Percentiles rank a stretch among this genome's conserved stretches.
Conservation (phyloP, 2,888 invertebrate genomes). For the Torymus texanus region DNA sequence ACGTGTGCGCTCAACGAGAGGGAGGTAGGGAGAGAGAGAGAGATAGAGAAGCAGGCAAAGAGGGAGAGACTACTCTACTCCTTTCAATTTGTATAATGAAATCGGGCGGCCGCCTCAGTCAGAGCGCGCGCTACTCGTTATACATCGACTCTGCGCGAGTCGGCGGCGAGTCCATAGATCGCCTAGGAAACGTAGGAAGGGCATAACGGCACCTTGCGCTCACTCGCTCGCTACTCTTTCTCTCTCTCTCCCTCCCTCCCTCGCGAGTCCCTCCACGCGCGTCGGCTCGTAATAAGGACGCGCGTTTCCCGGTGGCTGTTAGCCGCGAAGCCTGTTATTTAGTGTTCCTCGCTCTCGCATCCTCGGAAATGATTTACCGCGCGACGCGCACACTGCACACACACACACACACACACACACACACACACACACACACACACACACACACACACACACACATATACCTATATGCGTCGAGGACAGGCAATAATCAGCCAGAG, state of each 20-base stretch:
- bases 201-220: conserved; percentile 41
- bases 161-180: neutral
- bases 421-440: neutral
- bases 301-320: conserved; percentile 46
- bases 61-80: too few relatives aligned
- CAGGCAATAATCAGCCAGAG: conserved; percentile 25
- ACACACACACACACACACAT: neutral
- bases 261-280: neutral
- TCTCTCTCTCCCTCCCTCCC: too few relatives aligned
- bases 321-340: conserved; percentile 31
- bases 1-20: neutral
- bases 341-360: conserved; percentile 9
- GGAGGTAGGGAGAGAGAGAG: neutral
- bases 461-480: neutral
- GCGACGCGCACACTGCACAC: neutral
- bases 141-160: too few relatives aligned
- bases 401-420: too few relatives aligned
- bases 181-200: neutral
- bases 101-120: neutral
- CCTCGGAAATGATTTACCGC: conserved; percentile 47
- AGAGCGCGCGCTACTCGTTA: neutral
- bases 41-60: too few relatives aligned
- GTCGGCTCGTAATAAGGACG: conserved; percentile 27
- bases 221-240: too few relatives aligned
- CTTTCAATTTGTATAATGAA: conserved; percentile 40